These are phyloP conservation scores for Corythornis leucogaster DNA, from an alignment of 2,797 vertebrate genomes.

Conservation along the genomic window DNA sequence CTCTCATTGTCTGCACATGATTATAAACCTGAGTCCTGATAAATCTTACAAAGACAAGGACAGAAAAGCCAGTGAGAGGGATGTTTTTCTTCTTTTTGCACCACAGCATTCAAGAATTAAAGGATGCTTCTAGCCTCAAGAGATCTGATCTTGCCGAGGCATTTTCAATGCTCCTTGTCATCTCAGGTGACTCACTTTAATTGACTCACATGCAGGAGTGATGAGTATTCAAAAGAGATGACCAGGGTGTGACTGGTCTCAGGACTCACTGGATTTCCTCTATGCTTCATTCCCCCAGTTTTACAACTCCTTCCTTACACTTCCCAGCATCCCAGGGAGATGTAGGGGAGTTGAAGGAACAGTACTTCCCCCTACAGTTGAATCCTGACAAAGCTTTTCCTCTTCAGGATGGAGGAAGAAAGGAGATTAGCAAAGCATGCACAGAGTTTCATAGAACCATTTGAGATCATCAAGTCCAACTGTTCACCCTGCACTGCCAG, in stretches of 20 bases:
- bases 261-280: not conserved
- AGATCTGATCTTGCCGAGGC: not conserved
- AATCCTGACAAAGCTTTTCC: not conserved
- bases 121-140: not conserved
- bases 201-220: not conserved
- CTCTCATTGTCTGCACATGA: not conserved
- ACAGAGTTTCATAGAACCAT: not conserved
- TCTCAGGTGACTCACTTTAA: not conserved
- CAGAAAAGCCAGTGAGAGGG: not conserved
- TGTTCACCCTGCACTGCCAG: no score
- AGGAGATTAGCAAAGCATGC: not conserved
- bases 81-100: not conserved
- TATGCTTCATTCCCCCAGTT: not conserved
- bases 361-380: not conserved
- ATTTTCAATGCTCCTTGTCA: not conserved
- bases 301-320: not conserved
- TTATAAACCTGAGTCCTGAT: not conserved
- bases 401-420: not conserved
- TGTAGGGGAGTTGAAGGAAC: not conserved
- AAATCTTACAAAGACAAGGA: not conserved
- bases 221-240: not conserved
- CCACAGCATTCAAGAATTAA: not conserved
- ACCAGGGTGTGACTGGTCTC: not conserved
- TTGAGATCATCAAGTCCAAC: no score
- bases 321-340: not conserved